Evolutionary conservation across 1,140 invertebrate genomes (phyloP).

Genomic region (Macrobrachium rosenbergii): DNA sequence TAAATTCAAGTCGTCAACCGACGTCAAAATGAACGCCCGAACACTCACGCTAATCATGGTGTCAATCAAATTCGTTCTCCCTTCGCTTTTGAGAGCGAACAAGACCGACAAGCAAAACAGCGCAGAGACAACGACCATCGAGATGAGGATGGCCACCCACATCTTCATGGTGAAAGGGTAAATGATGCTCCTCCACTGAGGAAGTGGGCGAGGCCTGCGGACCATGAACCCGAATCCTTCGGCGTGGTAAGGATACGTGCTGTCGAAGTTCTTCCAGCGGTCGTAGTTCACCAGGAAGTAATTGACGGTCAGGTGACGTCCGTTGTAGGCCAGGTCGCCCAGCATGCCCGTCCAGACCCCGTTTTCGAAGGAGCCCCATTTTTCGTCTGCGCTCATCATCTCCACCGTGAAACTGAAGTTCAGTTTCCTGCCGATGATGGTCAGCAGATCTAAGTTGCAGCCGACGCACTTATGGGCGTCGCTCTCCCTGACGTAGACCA

Average conservation of each 20-base stretch:
- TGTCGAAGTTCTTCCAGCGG: conserved; percentile 41
- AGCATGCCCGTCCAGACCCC: conserved; percentile 61
- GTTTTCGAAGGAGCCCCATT: conserved; percentile 55
- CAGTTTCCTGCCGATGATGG: conserved; percentile 34
- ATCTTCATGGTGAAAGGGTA: conserved; percentile 37
- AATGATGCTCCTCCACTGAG: conserved; percentile 46
- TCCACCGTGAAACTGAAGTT: conserved; percentile 44
- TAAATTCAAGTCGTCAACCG: not conserved
- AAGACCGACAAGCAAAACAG: not conserved
- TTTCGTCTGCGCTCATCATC: conserved; percentile 26
- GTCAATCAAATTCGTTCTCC: not conserved
- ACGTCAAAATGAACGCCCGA: not conserved
- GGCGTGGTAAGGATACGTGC: conserved; percentile 47
- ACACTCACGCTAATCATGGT: not conserved
- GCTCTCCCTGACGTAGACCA: conserved; percentile 40
- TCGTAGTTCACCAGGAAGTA: conserved; percentile 44
- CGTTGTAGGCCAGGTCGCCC: conserved; percentile 55
- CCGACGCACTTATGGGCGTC: conserved; percentile 21
- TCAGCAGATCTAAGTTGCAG: conserved; percentile 40
- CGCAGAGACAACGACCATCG: not conserved
- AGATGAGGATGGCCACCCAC: conserved; percentile 36
- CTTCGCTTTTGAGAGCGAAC: not conserved
- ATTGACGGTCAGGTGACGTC: conserved; percentile 46
- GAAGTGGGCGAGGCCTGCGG: conserved; percentile 29
- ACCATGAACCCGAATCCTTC: conserved; percentile 62